Conservation (phyloP, 2,797 vertebrate species). For the Aratinga solstitialis region DNA sequence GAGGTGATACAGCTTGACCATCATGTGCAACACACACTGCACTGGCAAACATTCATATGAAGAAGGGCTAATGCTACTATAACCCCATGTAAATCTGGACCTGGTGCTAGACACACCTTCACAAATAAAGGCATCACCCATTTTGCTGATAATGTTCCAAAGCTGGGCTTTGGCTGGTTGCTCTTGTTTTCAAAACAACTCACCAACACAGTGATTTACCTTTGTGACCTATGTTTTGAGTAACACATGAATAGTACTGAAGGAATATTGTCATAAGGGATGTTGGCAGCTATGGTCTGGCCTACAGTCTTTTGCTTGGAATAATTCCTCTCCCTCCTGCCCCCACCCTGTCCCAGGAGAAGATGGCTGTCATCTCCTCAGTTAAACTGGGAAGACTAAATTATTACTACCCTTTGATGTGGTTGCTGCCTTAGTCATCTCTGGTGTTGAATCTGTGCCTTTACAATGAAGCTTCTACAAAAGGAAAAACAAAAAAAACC, state of each 20-base stretch:
- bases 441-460: not conserved
- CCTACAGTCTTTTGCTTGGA: not conserved
- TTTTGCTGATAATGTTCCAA: not conserved
- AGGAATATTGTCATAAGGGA: not conserved
- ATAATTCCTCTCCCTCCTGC: not conserved
- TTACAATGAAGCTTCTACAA: not conserved
- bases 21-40: not conserved
- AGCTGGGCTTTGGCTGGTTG: not conserved
- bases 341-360: rapidly evolving
- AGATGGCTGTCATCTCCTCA: not conserved
- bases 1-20: not conserved
- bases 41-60: not conserved
- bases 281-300: not conserved
- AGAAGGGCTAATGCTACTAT: not conserved
- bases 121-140: not conserved
- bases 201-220: not conserved
- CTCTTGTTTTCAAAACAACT: not conserved
- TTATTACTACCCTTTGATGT: not conserved
- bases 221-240: not conserved
- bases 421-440: not conserved
- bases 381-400: not conserved
- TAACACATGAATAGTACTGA: not conserved
- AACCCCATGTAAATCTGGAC: not conserved
- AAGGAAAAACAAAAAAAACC: not conserved
- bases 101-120: not conserved